phyloP scores from a whole-genome alignment of 2,113 vertebrate species.

The Eolophus roseicapilla region DNA sequence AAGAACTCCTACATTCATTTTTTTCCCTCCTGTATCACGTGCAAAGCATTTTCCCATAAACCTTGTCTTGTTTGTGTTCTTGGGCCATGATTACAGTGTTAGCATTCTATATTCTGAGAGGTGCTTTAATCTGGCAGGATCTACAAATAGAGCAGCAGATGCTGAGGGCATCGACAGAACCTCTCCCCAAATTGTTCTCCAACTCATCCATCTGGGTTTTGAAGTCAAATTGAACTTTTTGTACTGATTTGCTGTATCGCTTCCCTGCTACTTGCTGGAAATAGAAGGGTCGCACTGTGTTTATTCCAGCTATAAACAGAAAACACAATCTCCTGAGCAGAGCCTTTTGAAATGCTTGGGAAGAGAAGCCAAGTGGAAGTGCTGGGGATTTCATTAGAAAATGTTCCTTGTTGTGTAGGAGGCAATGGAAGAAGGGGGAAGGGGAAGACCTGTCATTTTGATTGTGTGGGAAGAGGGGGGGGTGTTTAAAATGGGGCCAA shows the following conservation, averaged over 20 bases:
- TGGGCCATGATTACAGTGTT: background rate
- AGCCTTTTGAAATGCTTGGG: background rate
- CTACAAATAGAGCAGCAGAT: conserved; percentile 24
- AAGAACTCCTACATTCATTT: background rate
- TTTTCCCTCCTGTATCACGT: background rate
- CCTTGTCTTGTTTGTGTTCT: background rate
- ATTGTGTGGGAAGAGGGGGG: background rate
- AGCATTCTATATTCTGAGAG: background rate
- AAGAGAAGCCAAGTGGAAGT: conserved; percentile 24
- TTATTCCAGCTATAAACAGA: background rate
- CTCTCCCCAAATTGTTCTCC: conserved; percentile 4
- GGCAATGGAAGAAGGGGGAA: background rate
- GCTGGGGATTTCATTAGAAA: background rate
- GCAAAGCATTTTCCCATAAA: background rate
- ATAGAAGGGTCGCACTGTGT: background rate
- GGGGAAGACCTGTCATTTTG: background rate
- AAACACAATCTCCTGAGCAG: background rate
- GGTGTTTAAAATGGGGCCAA: background rate
- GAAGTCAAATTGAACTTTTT: background rate
- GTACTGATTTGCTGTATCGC: background rate
- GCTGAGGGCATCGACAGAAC: background rate
- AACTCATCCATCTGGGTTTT: background rate
- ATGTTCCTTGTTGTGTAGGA: background rate
- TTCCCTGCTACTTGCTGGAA: background rate
- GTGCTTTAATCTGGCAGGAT: background rate